Evolutionary conservation across 2,797 vertebrate genomes (phyloP).

Genomic region (Otolemur crassicaudatus): DNA sequence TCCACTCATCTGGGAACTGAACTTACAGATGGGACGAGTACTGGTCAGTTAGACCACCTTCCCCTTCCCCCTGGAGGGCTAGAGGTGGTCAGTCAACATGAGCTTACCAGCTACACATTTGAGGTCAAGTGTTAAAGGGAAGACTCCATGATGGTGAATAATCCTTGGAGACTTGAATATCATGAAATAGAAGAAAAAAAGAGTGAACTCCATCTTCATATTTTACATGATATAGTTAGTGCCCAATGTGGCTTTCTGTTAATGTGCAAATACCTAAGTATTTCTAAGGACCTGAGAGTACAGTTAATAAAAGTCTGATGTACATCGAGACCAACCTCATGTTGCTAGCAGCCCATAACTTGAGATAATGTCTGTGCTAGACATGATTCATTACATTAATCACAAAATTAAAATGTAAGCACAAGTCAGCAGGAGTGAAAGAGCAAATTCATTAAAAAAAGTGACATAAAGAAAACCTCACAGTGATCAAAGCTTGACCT

Average conservation of each 20-base stretch:
- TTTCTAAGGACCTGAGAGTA: conserved; percentile 79
- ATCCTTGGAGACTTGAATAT: background rate
- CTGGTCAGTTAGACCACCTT: background rate
- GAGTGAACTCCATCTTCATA: background rate
- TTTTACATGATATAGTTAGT: background rate
- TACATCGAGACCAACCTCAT: conserved; percentile 71
- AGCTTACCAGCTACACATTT: background rate
- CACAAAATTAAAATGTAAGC: conserved; percentile 78
- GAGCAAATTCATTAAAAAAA: conserved; percentile 58
- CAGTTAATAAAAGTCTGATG: conserved; percentile 71
- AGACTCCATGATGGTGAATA: background rate
- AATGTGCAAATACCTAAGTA: conserved; percentile 79
- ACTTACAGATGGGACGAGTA: background rate
- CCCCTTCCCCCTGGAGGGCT: background rate
- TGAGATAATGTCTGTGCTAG: conserved; percentile 69
- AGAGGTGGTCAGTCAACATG: background rate
- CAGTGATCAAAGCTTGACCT: conserved; percentile 73
- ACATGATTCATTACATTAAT: conserved; percentile 70
- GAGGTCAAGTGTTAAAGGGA: conserved; percentile 17
- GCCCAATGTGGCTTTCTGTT: conserved; percentile 63
- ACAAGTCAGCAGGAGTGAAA: conserved; percentile 68
- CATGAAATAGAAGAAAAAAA: background rate
- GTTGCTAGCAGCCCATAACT: conserved; percentile 46
- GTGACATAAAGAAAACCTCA: conserved; percentile 58
- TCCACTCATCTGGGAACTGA: background rate